Conservation (phyloP, 2,797 vertebrate genomes). For the Taeniopygia guttata region DNA sequence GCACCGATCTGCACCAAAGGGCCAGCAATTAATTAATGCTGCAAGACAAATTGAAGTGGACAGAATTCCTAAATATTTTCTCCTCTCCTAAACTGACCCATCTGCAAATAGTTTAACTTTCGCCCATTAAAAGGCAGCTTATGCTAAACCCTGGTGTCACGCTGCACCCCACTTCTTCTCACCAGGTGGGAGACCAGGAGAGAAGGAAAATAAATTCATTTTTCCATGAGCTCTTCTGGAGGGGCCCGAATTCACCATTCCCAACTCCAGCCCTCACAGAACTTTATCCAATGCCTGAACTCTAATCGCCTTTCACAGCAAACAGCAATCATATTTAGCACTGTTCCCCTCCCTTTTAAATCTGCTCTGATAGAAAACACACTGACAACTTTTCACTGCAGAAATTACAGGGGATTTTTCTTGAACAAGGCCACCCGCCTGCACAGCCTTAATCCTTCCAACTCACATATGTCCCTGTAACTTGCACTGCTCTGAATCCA, state of each 20-base stretch:
- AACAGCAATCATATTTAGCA: background rate
- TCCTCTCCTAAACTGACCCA: background rate
- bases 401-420: constrained; percentile 53
- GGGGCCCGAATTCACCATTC: background rate
- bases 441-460: constrained; percentile 43
- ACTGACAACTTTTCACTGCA: constrained; percentile 48
- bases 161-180: background rate
- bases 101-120: background rate
- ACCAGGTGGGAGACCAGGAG: background rate
- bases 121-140: background rate
- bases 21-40: constrained; percentile 30
- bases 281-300: background rate
- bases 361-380: constrained; percentile 19
- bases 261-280: background rate
- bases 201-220: background rate
- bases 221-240: background rate
- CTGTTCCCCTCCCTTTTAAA: background rate
- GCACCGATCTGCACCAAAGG: background rate
- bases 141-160: background rate
- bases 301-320: constrained; percentile 5
- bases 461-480: constrained; percentile 46
- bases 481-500: constrained; percentile 56
- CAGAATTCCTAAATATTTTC: background rate
- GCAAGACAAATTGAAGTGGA: constrained; percentile 2
- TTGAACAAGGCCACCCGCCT: constrained; percentile 20